These are phyloP conservation scores for Bambusicola thoracicus DNA, from an alignment of 2,113 vertebrate species.

Conservation along the genomic window DNA sequence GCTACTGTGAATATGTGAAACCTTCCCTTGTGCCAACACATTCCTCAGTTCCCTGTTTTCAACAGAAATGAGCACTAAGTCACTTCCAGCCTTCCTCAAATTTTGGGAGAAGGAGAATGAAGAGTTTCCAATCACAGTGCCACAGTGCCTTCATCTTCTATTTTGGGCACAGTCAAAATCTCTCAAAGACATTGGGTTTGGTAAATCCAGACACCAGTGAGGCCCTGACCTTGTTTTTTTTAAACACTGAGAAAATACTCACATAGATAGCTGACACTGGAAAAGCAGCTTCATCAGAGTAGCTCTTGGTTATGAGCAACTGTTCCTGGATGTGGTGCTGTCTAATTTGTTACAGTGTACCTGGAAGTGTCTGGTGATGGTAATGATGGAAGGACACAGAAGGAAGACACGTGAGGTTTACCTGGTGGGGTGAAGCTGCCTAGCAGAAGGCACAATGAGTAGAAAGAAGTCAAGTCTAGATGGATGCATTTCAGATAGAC, in stretches of 20 bases:
- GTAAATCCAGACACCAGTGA: not conserved
- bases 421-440: not conserved
- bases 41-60: constrained; percentile 7
- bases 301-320: not conserved
- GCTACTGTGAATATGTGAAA: constrained; percentile 16
- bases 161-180: not conserved
- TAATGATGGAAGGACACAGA: not conserved
- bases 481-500: not conserved
- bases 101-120: not conserved
- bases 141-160: not conserved
- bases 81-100: not conserved
- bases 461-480: not conserved
- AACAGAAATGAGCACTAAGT: not conserved
- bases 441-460: not conserved
- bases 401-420: not conserved
- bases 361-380: not conserved
- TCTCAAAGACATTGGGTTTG: not conserved
- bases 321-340: not conserved
- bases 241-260: not conserved
- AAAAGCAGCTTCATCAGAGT: not conserved
- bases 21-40: not conserved
- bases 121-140: not conserved
- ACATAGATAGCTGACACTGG: not conserved
- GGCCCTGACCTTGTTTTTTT: not conserved
- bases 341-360: not conserved